Conservation (phyloP, 1,140 invertebrate species). For the Physella acuta region DNA sequence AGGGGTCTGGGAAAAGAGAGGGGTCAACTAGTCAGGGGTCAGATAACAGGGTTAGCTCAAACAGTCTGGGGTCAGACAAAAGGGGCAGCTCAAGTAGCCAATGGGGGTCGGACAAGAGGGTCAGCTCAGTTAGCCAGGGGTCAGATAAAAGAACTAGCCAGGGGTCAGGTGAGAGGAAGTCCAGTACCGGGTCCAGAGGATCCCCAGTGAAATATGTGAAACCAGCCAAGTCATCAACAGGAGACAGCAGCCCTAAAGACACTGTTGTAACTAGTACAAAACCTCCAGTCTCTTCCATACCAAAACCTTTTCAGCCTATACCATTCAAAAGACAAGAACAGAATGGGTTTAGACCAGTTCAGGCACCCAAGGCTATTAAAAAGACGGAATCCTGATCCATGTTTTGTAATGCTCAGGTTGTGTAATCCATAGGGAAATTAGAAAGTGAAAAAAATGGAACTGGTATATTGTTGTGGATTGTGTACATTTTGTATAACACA, state of each 20-base stretch:
- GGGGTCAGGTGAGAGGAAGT: neutral
- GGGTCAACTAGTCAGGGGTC: neutral
- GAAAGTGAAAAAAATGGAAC: too few species aligned
- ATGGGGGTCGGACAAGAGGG: neutral
- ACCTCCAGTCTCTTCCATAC: neutral
- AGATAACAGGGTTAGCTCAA: neutral
- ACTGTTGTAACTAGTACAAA: too few species aligned
- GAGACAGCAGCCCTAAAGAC: too few species aligned
- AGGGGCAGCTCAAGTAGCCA: neutral
- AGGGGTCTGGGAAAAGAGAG: neutral
- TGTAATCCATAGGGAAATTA: too few species aligned
- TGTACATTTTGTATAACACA: too few species aligned
- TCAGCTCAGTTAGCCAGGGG: neutral
- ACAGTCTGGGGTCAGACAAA: too few species aligned
- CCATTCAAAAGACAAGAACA: conserved; percentile 6
- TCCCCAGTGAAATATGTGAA: neutral
- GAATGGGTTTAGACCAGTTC: conserved; percentile 10
- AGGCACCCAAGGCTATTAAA: too few species aligned
- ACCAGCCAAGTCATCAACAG: too few species aligned
- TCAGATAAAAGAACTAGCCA: neutral
- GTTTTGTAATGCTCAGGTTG: too few species aligned
- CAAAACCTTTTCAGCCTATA: conserved; percentile 16
- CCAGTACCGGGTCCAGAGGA: too few species aligned
- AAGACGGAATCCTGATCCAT: too few species aligned
- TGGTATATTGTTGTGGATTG: too few species aligned